phyloP scores from a whole-genome alignment of 1,140 invertebrate species.

The Euura lappo region DNA sequence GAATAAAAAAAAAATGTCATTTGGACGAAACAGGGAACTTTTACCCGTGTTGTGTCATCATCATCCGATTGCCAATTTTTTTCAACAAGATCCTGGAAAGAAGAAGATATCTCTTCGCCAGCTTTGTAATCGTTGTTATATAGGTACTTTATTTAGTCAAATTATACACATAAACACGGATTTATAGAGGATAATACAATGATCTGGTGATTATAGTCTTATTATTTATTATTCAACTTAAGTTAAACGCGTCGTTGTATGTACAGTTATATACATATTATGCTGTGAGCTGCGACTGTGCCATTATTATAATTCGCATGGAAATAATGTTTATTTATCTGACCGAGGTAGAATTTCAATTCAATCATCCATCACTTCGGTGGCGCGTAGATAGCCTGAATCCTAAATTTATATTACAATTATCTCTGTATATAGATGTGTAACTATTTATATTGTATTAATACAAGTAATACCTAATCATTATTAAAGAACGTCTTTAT shows the following conservation, averaged over 20 bases:
- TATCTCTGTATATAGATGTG: constrained; percentile 1
- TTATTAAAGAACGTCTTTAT: neutral
- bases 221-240: neutral
- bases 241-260: too few species aligned
- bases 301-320: neutral
- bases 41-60: neutral
- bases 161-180: neutral
- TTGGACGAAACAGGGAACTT: neutral
- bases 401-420: neutral
- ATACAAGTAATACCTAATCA: neutral
- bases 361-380: neutral
- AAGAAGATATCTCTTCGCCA: neutral
- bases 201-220: neutral
- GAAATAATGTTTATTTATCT: neutral
- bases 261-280: neutral
- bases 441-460: constrained; percentile 4
- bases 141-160: neutral
- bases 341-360: neutral
- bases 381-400: neutral
- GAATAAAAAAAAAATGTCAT: neutral
- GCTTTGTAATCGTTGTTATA: neutral
- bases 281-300: neutral
- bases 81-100: neutral
- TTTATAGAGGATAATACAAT: neutral
- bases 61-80: neutral